Evolutionary conservation across 2,113 vertebrate species (phyloP).

Genomic region (Diadophis punctatus): DNA sequence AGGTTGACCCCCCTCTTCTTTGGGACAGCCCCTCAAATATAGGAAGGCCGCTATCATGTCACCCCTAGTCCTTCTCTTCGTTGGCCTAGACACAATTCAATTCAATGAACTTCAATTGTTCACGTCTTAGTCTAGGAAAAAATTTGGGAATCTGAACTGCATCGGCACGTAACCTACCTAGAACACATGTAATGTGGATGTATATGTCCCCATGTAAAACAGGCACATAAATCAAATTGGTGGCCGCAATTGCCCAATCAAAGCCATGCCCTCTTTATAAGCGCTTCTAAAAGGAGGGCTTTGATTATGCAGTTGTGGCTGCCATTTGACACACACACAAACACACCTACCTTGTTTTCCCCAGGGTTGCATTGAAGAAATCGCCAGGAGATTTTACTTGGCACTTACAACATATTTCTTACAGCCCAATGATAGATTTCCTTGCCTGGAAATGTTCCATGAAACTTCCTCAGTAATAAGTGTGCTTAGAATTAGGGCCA

Average conservation of each 20-base stretch:
- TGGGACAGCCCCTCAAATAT: neutral
- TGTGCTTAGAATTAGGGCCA: neutral
- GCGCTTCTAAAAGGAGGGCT: neutral
- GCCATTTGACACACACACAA: neutral
- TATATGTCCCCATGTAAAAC: neutral
- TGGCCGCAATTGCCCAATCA: neutral
- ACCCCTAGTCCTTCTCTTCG: neutral
- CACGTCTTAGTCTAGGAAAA: neutral
- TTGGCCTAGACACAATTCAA: neutral
- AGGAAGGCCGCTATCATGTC: neutral
- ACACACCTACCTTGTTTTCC: neutral
- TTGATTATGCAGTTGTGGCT: neutral
- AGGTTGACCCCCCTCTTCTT: neutral
- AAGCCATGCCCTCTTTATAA: neutral
- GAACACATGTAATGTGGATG: neutral
- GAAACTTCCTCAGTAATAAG: neutral
- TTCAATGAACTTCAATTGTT: neutral
- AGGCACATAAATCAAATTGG: neutral
- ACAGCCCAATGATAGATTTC: neutral
- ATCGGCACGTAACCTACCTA: neutral
- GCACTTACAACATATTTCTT: neutral
- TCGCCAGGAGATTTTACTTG: neutral
- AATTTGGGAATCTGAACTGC: neutral
- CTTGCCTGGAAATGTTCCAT: neutral
- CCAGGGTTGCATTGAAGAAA: neutral